Conservation (phyloP, 1,140 invertebrate genomes). For the Tribolium castaneum region DNA sequence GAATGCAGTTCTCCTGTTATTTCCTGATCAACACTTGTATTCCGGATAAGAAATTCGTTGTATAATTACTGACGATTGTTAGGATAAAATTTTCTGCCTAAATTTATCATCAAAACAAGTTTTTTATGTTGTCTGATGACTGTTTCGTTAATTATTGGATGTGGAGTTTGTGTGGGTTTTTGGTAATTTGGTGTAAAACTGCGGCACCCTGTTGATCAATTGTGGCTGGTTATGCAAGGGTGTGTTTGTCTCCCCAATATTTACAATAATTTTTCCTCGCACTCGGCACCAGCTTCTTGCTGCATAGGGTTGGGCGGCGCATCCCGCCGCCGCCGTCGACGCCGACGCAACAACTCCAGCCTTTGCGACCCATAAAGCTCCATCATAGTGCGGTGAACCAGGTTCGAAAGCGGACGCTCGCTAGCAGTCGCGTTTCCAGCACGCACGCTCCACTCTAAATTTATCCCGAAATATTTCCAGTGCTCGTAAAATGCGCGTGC, state of each 20-base stretch:
- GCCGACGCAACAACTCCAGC: slow-evolving; percentile 63
- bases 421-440: neutral
- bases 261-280: neutral
- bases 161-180: too few species aligned
- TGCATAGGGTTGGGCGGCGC: slow-evolving; percentile 60
- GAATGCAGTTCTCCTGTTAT: too few species aligned
- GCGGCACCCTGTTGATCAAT: neutral
- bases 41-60: too few species aligned
- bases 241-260: neutral
- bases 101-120: too few species aligned
- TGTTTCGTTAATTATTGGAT: too few species aligned
- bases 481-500: neutral
- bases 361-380: slow-evolving; percentile 62
- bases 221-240: neutral
- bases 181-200: neutral
- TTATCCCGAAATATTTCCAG: neutral
- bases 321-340: slow-evolving; percentile 56
- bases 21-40: too few species aligned
- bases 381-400: slow-evolving; percentile 64
- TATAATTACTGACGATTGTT: too few species aligned
- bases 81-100: too few species aligned
- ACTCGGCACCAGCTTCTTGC: slow-evolving; percentile 48
- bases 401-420: slow-evolving; percentile 51
- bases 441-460: slow-evolving; percentile 11
- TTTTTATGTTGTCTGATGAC: too few species aligned